Base-by-base conservation (phyloP, 1,140 invertebrate genomes). In the Bilobella aurantiaca region DNA sequence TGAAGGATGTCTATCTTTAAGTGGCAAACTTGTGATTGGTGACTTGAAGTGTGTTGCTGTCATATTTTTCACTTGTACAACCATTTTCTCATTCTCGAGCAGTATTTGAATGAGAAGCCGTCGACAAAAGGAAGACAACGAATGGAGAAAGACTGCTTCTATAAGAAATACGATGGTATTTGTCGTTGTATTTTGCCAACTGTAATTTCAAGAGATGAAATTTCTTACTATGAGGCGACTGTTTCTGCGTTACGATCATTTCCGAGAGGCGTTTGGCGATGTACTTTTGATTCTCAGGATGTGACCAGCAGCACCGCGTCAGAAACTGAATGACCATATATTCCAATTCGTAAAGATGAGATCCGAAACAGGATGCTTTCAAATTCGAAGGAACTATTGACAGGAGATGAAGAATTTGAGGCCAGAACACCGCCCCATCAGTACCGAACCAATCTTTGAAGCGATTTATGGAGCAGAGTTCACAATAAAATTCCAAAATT, bases 391-490 rank as follows among this genome's bases (percentile, higher is more conserved):
- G 74, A 46, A 73, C 74, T 61, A 74, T 74, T 67, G 88, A 92
- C 28, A 91, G 78, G 70, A 90, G 80, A 23, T 83, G 83, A 1
- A 93, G 79, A 37, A 94, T 77, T 2, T 88, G 87, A 18, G 85
- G 81, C 91, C 91, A 93, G 78, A 93, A 94, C 5, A 82, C 80
- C 25, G 85, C 85, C 1, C 90, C 90, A 70, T 90, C 85, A 2
- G 81, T 82, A 2, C 90, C 91, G 25, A 93, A 80, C 91, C 90
- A 94, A 76, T 92, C 87, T 64, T 90, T 86, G 80, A 93, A 86
- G 65, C 83, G 79, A 5, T 87, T 84, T 73, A 91, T 89, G 12
- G 85, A 83, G 75, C 88, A 89, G 49, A 90, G 80, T 60, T 88
- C 84, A 0, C 87, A 84, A 68, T 91, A 85, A 78, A 92, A 93